Base-by-base conservation (phyloP, 1,140 invertebrate species). In the Trissolcus basalis region DNA sequence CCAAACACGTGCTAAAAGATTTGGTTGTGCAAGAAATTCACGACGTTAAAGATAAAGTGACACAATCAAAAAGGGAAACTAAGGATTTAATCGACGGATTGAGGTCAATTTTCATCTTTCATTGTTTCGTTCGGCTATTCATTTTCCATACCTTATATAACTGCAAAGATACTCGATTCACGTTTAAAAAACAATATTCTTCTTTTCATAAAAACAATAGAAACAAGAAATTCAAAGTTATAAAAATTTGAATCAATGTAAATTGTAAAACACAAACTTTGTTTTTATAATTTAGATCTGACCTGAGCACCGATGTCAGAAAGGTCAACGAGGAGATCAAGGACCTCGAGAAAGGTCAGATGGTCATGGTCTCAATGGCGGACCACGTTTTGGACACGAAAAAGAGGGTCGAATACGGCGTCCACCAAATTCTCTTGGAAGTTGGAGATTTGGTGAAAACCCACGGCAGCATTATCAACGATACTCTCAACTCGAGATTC, bases 331-430 rank as follows among this genome's bases (percentile, higher is more conserved):
- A 89, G 35, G 87, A 89, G 13, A 68, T 90, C 10, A 85, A 87
- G 19, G 83, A 88, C 1, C 82, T 96, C 36, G 89, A 91, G 6
- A 95, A 94, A 81, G 92, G 95, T 33, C 95, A 96, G 78, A 91
- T 92, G 54, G 92, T 96, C 0, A 90, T 96, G 86, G 89, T 95
- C 35, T 92, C 95, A 82, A 96, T 95, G 58, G 94, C 94, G 0
- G 95, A 96, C 87, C 92, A 94, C 78, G 94, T 96, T 4, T 83
- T 96, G 76, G 94, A 96, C 45, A 96, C 93, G 0, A 96, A 96
- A 83, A 92, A 94, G 63, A 90, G 94, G 13, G 91, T 97, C 0
- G 95, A 96, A 79, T 96, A 95, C 74, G 94, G 94, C 0, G 92
- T 95, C 0, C 93, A 96, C 80, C 94, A 96, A 84, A 94, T 96